phyloP scores from a whole-genome alignment of 1,140 invertebrate genomes.

The Stenopsyche tienmushanensis region DNA sequence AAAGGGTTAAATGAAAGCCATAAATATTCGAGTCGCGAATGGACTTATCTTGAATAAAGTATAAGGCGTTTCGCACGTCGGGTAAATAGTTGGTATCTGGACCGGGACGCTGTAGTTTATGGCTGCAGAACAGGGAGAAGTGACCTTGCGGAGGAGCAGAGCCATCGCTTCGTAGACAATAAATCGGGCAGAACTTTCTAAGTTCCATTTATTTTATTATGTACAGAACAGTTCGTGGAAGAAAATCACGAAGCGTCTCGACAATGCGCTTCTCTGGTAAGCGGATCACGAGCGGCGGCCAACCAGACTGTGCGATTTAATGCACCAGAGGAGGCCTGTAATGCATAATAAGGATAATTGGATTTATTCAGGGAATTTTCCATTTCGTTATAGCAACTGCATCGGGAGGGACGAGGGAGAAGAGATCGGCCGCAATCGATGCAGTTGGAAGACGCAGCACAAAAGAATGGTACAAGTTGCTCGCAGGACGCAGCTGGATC shows the following conservation, averaged over 20 bases:
- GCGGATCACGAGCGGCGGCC: constrained; percentile 16
- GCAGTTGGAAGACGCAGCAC: background rate
- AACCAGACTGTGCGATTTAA: constrained; percentile 34
- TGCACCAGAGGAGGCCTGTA: constrained; percentile 31
- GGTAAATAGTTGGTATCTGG: no score
- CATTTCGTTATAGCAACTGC: constrained; percentile 13
- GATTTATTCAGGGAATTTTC: constrained; percentile 38
- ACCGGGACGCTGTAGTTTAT: no score
- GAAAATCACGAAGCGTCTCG: constrained; percentile 4
- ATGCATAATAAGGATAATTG: constrained; percentile 39
- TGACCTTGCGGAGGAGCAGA: no score
- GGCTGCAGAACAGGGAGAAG: no score
- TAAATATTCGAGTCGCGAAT: no score
- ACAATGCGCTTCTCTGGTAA: constrained; percentile 16
- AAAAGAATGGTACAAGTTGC: background rate
- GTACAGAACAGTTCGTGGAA: background rate
- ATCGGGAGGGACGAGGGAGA: background rate
- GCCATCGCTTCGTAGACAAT: background rate
- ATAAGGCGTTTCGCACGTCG: no score
- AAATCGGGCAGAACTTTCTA: background rate
- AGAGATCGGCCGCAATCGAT: background rate
- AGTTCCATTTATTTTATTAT: background rate
- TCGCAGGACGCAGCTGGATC: no score
- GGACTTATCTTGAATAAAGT: no score
- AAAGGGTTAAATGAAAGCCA: no score